Evolutionary conservation across 2,888 invertebrate genomes (phyloP).

Genomic region (Luffia ferchaultella): DNA sequence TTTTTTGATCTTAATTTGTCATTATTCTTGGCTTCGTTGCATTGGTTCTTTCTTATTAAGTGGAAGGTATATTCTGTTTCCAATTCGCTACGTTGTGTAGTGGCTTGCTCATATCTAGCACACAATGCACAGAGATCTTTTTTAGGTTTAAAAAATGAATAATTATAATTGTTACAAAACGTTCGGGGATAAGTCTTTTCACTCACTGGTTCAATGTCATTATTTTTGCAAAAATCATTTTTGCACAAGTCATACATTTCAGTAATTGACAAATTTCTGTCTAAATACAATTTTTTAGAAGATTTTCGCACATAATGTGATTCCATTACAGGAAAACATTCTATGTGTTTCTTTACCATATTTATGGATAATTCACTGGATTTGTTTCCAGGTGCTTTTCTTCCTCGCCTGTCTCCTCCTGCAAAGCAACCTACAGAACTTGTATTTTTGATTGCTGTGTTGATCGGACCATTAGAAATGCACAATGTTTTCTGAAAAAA

Average conservation of each 20-base stretch:
- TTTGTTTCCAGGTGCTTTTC: neutral
- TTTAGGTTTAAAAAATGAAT: constrained; percentile 1
- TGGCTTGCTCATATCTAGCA: neutral
- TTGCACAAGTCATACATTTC: neutral
- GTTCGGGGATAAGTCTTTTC: constrained; percentile 1
- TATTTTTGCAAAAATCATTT: constrained; percentile 1
- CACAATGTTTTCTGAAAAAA: neutral
- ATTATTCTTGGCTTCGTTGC: neutral
- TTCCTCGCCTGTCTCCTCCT: neutral
- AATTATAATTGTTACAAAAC: constrained; percentile 1
- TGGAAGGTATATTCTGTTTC: constrained; percentile 1
- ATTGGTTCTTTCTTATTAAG: constrained; percentile 1
- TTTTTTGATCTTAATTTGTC: constrained; percentile 1
- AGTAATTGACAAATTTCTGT: constrained; percentile 1
- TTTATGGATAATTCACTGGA: constrained; percentile 1
- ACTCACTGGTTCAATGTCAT: constrained; percentile 2
- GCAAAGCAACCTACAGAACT: neutral
- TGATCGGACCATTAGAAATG: neutral
- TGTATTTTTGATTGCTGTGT: constrained; percentile 1
- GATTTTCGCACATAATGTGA: neutral
- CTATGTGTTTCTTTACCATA: neutral
- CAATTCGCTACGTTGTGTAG: neutral
- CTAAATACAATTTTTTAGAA: constrained; percentile 2
- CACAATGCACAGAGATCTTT: constrained; percentile 1
- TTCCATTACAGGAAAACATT: neutral